phyloP scores from a whole-genome alignment of 2,797 vertebrate genomes.

The Alca torda region DNA sequence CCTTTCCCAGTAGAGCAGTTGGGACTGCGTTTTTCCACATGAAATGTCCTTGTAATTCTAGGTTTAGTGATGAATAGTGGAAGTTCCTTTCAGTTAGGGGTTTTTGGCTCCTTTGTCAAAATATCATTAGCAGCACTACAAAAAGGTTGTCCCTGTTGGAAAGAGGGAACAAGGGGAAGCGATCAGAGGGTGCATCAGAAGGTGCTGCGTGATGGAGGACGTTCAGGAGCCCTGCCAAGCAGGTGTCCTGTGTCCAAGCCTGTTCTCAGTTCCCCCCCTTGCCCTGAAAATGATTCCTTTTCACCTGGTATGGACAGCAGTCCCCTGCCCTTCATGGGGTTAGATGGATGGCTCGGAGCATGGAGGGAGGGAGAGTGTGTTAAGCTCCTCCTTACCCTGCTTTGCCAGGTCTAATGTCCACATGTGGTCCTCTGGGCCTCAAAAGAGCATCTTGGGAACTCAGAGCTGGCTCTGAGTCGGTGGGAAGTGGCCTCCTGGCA shows the following conservation, averaged over 20 bases:
- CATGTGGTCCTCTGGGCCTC: not conserved
- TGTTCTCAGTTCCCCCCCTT: not conserved
- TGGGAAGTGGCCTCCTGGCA: not conserved
- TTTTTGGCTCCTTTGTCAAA: not conserved
- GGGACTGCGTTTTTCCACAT: not conserved
- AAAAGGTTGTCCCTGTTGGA: not conserved
- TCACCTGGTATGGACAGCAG: fast-evolving
- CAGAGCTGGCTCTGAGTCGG: not conserved
- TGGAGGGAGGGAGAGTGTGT: not conserved
- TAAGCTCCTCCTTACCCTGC: not conserved
- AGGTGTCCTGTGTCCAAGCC: not conserved
- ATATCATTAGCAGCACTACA: not conserved
- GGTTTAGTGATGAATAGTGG: not conserved
- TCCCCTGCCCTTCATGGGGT: not conserved
- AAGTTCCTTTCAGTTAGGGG: not conserved
- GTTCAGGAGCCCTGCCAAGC: not conserved
- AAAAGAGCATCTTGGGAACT: not conserved
- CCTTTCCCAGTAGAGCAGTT: not conserved
- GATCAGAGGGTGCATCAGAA: not conserved
- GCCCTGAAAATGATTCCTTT: not conserved
- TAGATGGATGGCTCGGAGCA: not conserved
- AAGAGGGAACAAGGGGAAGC: not conserved
- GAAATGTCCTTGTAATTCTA: not conserved
- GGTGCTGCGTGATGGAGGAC: not conserved
- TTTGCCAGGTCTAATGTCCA: not conserved